Conservation (phyloP, 2,113 vertebrate species). For the Oceanodroma tethys region DNA sequence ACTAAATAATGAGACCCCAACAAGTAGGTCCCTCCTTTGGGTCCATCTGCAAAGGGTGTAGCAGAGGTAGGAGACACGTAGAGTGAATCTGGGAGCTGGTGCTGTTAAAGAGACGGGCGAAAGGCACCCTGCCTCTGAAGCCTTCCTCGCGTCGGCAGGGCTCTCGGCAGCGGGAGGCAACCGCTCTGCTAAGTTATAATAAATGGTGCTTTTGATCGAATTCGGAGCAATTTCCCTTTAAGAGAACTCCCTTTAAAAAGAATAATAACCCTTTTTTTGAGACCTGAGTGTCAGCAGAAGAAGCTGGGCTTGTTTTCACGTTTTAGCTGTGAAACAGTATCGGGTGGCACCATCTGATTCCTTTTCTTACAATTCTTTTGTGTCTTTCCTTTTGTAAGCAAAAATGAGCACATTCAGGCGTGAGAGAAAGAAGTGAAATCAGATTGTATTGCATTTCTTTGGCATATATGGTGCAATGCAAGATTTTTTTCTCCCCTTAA, state of each 20-base stretch:
- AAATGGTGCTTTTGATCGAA: background rate
- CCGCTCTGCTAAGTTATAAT: background rate
- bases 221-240: conserved; percentile 24
- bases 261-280: conserved; percentile 39
- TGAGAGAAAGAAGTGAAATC: conserved; percentile 62
- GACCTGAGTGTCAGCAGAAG: background rate
- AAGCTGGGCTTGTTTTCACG: conserved; percentile 52
- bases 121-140: background rate
- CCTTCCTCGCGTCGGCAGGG: background rate
- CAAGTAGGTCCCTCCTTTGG: background rate
- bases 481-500: conserved; percentile 19
- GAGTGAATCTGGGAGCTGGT: background rate
- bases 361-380: conserved; percentile 69
- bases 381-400: conserved; percentile 67
- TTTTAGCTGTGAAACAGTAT: conserved; percentile 60
- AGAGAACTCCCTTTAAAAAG: conserved; percentile 34
- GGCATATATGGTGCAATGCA: conserved; percentile 5
- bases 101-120: background rate
- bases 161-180: rapidly evolving
- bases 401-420: conserved; percentile 63
- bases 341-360: conserved; percentile 61
- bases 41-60: background rate
- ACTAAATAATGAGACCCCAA: background rate
- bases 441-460: conserved; percentile 67
- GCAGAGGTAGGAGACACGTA: rapidly evolving